Conservation (phyloP, 2,113 vertebrate genomes). For the Trachemys scripta region DNA sequence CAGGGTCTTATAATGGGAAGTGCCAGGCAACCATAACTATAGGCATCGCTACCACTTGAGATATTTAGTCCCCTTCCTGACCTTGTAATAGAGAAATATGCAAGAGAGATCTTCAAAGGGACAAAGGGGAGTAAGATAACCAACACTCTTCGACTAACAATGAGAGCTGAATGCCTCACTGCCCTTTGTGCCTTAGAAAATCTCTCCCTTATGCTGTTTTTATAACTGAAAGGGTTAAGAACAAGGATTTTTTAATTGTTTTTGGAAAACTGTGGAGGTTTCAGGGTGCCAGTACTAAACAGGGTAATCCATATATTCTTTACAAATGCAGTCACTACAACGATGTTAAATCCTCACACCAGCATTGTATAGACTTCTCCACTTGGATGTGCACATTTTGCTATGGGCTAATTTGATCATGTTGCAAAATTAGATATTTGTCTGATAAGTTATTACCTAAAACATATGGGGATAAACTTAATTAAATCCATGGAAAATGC, state of each 20-base stretch:
- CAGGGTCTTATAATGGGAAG: no score
- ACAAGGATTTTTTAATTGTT: neutral
- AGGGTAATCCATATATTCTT: neutral
- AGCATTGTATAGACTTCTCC: neutral
- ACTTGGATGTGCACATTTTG: slow-evolving; percentile 21
- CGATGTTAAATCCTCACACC: neutral
- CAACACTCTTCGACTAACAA: neutral
- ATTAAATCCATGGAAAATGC: slow-evolving; percentile 32
- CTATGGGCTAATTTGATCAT: slow-evolving; percentile 28
- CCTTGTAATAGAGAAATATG: neutral
- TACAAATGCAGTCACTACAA: neutral
- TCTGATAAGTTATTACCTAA: slow-evolving; percentile 22
- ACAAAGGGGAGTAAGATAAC: neutral
- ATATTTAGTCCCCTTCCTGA: neutral
- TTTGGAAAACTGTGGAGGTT: neutral
- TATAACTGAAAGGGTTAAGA: neutral
- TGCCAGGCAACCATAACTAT: no score
- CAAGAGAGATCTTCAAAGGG: neutral
- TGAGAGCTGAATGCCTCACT: neutral
- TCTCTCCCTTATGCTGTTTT: neutral
- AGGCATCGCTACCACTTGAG: neutral
- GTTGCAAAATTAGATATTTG: slow-evolving; percentile 52
- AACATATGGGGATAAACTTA: slow-evolving; percentile 40
- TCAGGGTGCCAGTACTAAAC: neutral
- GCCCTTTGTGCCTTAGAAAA: neutral